These are phyloP conservation scores for Lepidocolaptes lacrymiger DNA, from an alignment of 2,797 vertebrate species.

Conservation along the genomic window DNA sequence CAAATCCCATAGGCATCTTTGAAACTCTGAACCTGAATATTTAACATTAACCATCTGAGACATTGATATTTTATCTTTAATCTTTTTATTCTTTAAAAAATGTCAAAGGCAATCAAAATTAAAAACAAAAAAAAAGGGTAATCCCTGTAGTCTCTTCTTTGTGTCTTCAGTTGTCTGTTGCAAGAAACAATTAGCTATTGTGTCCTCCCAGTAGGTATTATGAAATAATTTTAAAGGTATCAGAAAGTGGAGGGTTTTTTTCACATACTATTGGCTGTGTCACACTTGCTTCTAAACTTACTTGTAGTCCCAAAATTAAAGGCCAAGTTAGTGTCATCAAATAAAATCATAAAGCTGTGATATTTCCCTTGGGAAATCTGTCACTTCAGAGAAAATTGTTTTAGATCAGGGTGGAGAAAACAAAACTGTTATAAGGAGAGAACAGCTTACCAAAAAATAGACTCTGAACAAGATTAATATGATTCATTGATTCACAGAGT, in stretches of 20 bases:
- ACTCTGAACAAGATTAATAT: neutral
- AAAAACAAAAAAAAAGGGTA: no score
- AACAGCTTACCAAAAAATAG: neutral
- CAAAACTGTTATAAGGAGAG: neutral
- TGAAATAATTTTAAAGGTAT: neutral
- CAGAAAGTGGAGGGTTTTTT: neutral
- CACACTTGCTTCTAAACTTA: neutral
- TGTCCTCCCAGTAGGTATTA: neutral
- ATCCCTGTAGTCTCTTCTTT: neutral
- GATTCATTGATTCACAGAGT: neutral
- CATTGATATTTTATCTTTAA: neutral
- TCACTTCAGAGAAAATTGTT: neutral
- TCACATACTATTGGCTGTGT: neutral
- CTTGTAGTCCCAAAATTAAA: neutral
- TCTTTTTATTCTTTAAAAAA: neutral
- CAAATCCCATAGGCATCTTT: neutral
- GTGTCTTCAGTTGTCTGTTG: neutral
- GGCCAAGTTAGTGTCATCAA: neutral
- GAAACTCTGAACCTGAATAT: neutral
- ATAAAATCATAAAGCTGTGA: neutral
- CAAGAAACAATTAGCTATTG: neutral
- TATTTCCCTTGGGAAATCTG: conserved; percentile 8
- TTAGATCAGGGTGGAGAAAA: neutral
- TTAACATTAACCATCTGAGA: neutral
- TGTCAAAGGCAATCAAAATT: neutral